These are phyloP conservation scores for Drosophila tropicalis DNA, from an alignment of 1,140 invertebrate genomes.

Conservation along the genomic window DNA sequence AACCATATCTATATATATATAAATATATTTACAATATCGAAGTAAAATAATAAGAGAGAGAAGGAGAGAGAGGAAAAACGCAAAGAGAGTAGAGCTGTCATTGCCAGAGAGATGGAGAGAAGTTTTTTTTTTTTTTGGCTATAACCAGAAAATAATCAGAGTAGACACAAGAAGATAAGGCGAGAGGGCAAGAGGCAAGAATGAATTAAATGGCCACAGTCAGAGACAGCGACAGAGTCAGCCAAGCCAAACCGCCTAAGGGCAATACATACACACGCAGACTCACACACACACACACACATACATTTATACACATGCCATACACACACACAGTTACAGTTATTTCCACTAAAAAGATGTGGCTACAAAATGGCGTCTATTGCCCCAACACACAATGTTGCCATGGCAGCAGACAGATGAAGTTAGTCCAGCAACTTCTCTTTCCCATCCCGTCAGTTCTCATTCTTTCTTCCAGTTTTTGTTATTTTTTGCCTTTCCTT, in stretches of 20 bases:
- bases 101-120: neutral
- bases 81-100: neutral
- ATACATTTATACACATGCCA: neutral
- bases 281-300: neutral
- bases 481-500: neutral
- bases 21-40: neutral
- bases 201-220: constrained; percentile 8
- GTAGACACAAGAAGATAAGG: neutral
- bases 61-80: neutral
- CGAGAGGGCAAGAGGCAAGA: neutral
- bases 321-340: neutral
- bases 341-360: constrained; percentile 11
- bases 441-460: neutral
- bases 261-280: neutral
- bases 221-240: constrained; percentile 11
- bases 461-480: neutral
- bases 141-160: constrained; percentile 4
- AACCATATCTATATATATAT: neutral
- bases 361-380: constrained; percentile 12
- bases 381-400: constrained; percentile 10
- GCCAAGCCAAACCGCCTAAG: constrained; percentile 4
- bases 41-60: neutral
- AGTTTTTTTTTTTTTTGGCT: neutral
- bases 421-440: constrained; percentile 9
- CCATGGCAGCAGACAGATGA: constrained; percentile 13